Conservation (phyloP, 2,888 invertebrate species). For the Callosobruchus maculatus region DNA sequence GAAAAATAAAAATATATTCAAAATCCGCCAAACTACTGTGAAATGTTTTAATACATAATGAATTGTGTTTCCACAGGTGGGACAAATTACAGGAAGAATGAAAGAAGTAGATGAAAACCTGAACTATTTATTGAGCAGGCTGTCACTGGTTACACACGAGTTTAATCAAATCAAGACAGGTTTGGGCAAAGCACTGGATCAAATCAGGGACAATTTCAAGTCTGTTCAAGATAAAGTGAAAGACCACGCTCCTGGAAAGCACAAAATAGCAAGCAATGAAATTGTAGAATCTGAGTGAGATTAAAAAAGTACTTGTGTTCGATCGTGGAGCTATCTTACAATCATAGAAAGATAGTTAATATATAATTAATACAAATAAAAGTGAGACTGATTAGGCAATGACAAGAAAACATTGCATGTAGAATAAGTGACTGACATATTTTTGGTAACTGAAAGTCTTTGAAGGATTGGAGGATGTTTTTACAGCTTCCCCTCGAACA, state of each 20-base stretch:
- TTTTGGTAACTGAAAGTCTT: too few relatives aligned
- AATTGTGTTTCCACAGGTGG: slow-evolving; percentile 56
- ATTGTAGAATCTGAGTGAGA: slow-evolving; percentile 9
- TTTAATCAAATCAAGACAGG: slow-evolving; percentile 78
- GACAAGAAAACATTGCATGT: background rate
- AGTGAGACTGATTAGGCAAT: background rate
- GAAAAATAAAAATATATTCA: too few relatives aligned
- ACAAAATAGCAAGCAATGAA: slow-evolving; percentile 45
- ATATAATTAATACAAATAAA: background rate
- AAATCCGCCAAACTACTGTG: too few relatives aligned
- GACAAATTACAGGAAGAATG: slow-evolving; percentile 73
- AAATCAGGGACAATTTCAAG: slow-evolving; percentile 64
- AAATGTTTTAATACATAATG: too few relatives aligned
- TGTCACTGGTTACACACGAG: slow-evolving; percentile 79
- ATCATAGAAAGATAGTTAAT: too few relatives aligned
- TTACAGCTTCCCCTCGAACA: too few relatives aligned
- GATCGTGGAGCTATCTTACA: too few relatives aligned
- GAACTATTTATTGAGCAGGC: slow-evolving; percentile 74
- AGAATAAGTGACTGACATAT: too few relatives aligned
- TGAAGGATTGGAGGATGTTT: too few relatives aligned
- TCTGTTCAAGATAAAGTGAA: slow-evolving; percentile 57
- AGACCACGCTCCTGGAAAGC: slow-evolving; percentile 57
- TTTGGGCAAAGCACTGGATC: slow-evolving; percentile 67
- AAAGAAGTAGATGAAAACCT: slow-evolving; percentile 75
- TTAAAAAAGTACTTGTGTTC: background rate